Percentiles rank a stretch among this genome's conserved stretches.
phyloP scores from a whole-genome alignment of 2,888 invertebrate species.

The Dolomedes plantarius region DNA sequence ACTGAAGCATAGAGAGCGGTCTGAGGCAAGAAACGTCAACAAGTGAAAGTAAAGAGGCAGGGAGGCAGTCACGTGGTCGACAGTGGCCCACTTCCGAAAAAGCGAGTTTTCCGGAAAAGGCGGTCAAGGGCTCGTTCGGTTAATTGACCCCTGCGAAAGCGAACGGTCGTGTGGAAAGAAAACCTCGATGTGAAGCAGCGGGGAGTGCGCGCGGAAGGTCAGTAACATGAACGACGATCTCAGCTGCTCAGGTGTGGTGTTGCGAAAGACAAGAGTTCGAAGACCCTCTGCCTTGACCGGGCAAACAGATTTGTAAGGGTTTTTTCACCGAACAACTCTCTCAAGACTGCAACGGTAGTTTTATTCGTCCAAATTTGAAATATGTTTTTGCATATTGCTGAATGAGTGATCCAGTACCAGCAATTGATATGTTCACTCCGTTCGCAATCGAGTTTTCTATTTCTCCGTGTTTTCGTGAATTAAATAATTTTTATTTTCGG shows the following conservation, averaged over 20 bases:
- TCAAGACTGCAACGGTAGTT: not conserved
- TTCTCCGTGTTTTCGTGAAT: no score
- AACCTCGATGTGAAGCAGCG: not conserved
- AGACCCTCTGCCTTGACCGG: conserved; percentile 65
- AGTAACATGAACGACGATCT: not conserved
- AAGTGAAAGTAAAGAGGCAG: conserved; percentile 60
- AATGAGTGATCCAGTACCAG: no score
- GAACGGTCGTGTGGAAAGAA: not conserved
- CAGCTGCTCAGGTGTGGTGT: conserved; percentile 14
- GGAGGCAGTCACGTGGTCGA: conserved; percentile 51
- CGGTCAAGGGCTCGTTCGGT: conserved; percentile 61
- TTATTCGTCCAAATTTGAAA: no score
- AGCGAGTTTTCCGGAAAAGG: conserved; percentile 31
- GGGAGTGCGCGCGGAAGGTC: conserved; percentile 37
- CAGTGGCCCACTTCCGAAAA: conserved; percentile 69
- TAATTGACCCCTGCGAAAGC: conserved; percentile 55
- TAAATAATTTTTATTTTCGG: no score
- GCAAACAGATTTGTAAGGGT: not conserved
- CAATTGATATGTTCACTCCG: no score
- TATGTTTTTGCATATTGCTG: no score
- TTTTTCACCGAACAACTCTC: not conserved
- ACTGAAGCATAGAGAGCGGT: conserved; percentile 60
- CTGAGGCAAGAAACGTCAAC: conserved; percentile 50
- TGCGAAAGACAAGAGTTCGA: conserved; percentile 50
- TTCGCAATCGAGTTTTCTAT: no score